Evolutionary conservation across 2,888 invertebrate species (phyloP), one percentile per base, ranked within the genome.

Genomic region (Pristionchus exspectatus): DNA sequence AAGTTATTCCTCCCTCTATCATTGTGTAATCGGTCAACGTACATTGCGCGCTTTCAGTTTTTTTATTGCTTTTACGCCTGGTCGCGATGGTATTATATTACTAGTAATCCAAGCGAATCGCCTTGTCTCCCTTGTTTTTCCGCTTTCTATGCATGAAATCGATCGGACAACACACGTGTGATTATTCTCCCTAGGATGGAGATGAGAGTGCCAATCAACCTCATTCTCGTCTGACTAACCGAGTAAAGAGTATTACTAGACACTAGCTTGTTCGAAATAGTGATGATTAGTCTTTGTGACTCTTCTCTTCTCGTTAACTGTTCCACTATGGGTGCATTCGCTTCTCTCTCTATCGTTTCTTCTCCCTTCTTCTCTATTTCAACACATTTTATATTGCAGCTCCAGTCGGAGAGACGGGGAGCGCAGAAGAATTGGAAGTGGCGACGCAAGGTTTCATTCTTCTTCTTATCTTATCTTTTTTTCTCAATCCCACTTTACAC

Each of bases 401-500:
- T n/a, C 81, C 81, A 27, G 81, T 81, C 50, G 81, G 81, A 14
- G 81, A 81, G 81, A 54, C 81, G 50, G 33, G 27, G 81, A 81
- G 81, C 81, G 21, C n/a, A n/a, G 81, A 81, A 18, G 81, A 81
- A 54, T 54, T n/a, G 27, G 81, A 81, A 81, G 50, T 81, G 44
- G 81, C 81, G 18, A 50, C 81, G n/a, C 81, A 44, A 81, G 50
- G 81, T 81, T n/a, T 27, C 10, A 1, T 33, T 54, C n/a, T 12
- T 18, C 14, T 12, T 38, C 38, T 74, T 44, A 5, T 21, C n/a
- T 63, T 63, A n/a, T 63, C 4, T 63, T 63, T 63, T 18, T 63
- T 63, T 50, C 44, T 50, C 44, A 4, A 63, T 63, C 63, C 21
- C 63, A 63, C 63, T 24, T 63, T 63, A 63, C 33, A 72, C 33